phyloP scores from a whole-genome alignment of 2,113 vertebrate species.

The Paramormyrops kingsleyae region DNA sequence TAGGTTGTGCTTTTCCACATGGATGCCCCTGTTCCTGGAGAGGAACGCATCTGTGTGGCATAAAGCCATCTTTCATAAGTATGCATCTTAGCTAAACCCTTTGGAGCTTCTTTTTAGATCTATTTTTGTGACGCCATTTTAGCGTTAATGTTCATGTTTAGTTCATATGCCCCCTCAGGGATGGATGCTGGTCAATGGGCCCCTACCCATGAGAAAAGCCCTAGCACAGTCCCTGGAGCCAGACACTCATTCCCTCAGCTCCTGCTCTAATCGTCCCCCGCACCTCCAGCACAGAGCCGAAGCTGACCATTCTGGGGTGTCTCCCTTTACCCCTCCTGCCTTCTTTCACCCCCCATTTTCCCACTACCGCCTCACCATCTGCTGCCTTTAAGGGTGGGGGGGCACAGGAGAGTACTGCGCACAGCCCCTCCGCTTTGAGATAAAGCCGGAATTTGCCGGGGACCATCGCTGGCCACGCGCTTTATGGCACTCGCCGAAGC shows the following conservation, averaged over 20 bases:
- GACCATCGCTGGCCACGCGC: neutral
- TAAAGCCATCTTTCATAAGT: neutral
- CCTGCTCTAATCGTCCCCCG: neutral
- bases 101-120: neutral
- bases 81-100: neutral
- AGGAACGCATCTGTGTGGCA: neutral
- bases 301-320: neutral
- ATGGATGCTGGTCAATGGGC: neutral
- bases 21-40: neutral
- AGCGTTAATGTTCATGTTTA: neutral
- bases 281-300: neutral
- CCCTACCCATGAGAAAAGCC: neutral
- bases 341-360: neutral
- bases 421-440: neutral
- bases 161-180: neutral
- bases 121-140: neutral
- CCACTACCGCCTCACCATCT: neutral
- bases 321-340: neutral
- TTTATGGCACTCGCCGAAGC: neutral
- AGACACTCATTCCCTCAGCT: neutral
- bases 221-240: neutral
- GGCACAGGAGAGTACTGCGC: neutral
- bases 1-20: neutral
- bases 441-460: neutral
- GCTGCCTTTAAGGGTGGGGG: neutral